These are phyloP conservation scores for Pachypeltis micranthus DNA, from an alignment of 1,140 invertebrate species.

Conservation along the genomic window DNA sequence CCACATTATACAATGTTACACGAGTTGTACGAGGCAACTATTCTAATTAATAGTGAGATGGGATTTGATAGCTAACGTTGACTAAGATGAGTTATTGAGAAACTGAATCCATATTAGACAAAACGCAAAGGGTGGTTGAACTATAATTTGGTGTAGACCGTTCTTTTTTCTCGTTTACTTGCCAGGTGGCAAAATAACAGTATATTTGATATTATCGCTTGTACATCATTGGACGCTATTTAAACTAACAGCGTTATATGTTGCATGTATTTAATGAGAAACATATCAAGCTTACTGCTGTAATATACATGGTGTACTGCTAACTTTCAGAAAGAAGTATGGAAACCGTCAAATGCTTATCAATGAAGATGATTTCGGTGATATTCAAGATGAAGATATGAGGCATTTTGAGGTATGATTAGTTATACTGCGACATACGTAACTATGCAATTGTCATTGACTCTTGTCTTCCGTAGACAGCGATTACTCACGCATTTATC, in stretches of 20 bases:
- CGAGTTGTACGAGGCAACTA: too few relatives aligned
- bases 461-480: too few relatives aligned
- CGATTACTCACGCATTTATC: not conserved
- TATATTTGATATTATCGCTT: too few relatives aligned
- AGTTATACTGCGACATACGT: too few relatives aligned
- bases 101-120: too few relatives aligned
- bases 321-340: constrained; percentile 22
- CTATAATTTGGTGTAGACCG: not conserved
- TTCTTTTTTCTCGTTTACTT: not conserved
- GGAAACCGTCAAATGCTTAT: constrained; percentile 26
- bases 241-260: not conserved
- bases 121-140: too few relatives aligned
- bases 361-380: constrained; percentile 25
- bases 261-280: not conserved
- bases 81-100: too few relatives aligned
- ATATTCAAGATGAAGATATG: constrained; percentile 23
- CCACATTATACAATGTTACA: too few relatives aligned
- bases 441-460: too few relatives aligned
- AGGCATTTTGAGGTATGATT: constrained; percentile 26
- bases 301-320: not conserved
- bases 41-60: too few relatives aligned
- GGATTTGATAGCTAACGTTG: too few relatives aligned
- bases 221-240: not conserved
- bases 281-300: not conserved
- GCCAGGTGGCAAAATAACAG: not conserved